Percentiles rank a stretch among this genome's conserved stretches.
These are phyloP conservation scores for Tauraco erythrolophus DNA, from an alignment of 2,113 vertebrate genomes.

Conservation along the genomic window DNA sequence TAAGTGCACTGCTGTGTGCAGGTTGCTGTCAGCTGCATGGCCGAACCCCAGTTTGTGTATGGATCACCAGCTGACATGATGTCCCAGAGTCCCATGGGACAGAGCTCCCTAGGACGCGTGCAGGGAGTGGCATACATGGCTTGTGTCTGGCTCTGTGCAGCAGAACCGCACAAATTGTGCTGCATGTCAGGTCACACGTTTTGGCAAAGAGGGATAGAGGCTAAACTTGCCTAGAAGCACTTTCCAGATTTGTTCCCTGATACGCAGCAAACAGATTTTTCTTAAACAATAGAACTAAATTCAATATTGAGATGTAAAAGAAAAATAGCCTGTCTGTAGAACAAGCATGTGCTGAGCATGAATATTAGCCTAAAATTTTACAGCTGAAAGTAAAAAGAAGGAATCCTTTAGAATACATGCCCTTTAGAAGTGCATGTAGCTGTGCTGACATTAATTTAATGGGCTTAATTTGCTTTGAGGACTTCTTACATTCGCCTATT, in stretches of 20 bases:
- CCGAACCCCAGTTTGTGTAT: fast-evolving
- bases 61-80: neutral
- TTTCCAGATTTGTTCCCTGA: neutral
- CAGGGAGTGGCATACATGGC: fast-evolving
- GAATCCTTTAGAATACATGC: neutral
- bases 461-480: neutral
- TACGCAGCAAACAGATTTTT: neutral
- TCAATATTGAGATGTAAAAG: neutral
- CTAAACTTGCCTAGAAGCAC: neutral
- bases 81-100: fast-evolving
- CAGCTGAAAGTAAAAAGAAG: neutral
- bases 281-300: neutral
- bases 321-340: neutral
- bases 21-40: neutral
- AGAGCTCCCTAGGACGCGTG: fast-evolving
- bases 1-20: neutral
- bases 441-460: neutral
- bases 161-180: neutral
- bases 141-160: neutral
- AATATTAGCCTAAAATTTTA: neutral
- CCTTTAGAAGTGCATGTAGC: neutral
- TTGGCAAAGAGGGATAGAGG: neutral
- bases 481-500: neutral
- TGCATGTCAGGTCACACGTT: neutral
- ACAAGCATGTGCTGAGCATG: neutral